Base-by-base conservation (phyloP, 2,888 invertebrate species). In the Athetis lepigone region DNA sequence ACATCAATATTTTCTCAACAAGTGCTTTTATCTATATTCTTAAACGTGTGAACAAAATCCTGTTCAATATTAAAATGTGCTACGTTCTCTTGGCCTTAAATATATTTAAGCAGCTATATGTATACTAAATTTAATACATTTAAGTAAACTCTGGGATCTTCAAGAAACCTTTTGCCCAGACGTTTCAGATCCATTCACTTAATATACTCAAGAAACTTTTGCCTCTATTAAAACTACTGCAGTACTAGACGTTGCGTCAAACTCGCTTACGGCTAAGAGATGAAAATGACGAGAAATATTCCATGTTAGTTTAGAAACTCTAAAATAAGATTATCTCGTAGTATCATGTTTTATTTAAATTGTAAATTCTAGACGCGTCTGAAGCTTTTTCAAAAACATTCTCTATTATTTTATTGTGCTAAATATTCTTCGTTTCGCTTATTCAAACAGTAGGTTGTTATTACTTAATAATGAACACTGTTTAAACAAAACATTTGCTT, bases 291-390 rank as follows among this genome's bases (percentile, higher is more conserved):
- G 33, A 36, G 57, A 52, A 57, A 68, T 54, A 58, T 42, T 46
- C 16, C 36, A 51, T 70, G 36, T 55, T 27, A 51, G 46, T 47
- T 46, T 39, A 52, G 39, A 33, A 54, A 62, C 21, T 33, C 33
- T 42, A 19, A 50, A 75, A 29, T 50, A 37, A 59, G 46, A 58
- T 59, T 59, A 13, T 55, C 29, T 57, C 60, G 42, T 55, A 27
- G 16, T 45, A 42, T 50, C 36, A 54, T 62, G 52, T 70, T 69
- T 60, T 49, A 60, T 56, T 55, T 58, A 63, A 58, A 72, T 76
- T 70, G 70, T 54, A 40, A 76, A 76, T 70, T 76, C 77, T 25
- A 57, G 42, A 55, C 40, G 13, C 9, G 18, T 33, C 45, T 19
- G 47, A 13, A 49, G 39, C 29, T 29, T 46, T 16, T 6, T 11